These are phyloP conservation scores for Neoniphon sammara DNA, from an alignment of 2,797 vertebrate species.

Conservation along the genomic window DNA sequence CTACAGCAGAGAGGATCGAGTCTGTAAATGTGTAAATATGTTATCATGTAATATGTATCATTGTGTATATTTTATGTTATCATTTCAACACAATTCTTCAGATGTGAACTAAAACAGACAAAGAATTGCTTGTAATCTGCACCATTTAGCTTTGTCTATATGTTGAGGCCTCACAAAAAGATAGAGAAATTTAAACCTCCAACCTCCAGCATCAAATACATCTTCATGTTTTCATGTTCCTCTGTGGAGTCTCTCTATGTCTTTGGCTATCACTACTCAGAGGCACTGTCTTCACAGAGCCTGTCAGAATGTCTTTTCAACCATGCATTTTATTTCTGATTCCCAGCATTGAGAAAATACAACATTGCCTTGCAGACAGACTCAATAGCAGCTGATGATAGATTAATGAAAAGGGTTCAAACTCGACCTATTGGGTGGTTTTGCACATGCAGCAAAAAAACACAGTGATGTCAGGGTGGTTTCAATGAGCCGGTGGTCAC, in stretches of 20 bases:
- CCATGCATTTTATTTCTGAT: conserved; percentile 53
- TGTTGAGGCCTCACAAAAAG: conserved; percentile 3
- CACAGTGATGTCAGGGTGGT: conserved; percentile 73
- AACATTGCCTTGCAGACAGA: conserved; percentile 55
- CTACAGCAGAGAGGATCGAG: not conserved
- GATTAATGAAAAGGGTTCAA: conserved; percentile 81
- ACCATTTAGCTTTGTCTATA: conserved; percentile 17
- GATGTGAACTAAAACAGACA: conserved; percentile 25
- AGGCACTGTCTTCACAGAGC: conserved; percentile 10
- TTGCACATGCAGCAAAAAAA: conserved; percentile 71
- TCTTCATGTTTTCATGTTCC: conserved; percentile 11
- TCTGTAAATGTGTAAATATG: no score
- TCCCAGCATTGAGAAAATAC: conserved; percentile 53
- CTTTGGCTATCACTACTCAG: conserved; percentile 21
- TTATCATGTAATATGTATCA: no score
- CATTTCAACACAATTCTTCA: conserved; percentile 14
- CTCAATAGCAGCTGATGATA: conserved; percentile 75
- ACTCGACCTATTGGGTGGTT: conserved; percentile 62
- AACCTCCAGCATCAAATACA: conserved; percentile 11
- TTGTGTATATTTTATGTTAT: no score
- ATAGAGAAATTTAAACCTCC: not conserved
- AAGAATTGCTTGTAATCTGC: conserved; percentile 32
- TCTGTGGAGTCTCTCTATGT: not conserved
- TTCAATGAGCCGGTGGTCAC: conserved; percentile 52
- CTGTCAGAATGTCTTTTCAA: conserved; percentile 40